Evolutionary conservation across 2,888 invertebrate genomes (phyloP), one percentile per base, ranked within the genome.

Genomic region (Elmis aenea): DNA sequence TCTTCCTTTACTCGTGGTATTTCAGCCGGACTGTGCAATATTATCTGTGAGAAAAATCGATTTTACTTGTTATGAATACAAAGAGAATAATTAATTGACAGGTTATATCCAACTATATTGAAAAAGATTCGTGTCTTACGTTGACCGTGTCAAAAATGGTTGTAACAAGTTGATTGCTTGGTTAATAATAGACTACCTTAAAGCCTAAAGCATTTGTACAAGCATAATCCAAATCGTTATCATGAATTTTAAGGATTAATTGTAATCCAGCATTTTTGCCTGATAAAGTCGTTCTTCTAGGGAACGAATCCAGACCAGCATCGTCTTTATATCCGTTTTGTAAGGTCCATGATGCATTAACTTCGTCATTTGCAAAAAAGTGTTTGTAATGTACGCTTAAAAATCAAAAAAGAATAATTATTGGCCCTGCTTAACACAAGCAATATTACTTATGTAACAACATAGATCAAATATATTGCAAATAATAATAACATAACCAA

Each of bases 341-440:
- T 23, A 83, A 67, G 44, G 69, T 75, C 85, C 84, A 84, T 10
- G n/a, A n/a, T n/a, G n/a, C n/a, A n/a, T n/a, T n/a, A n/a, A n/a
- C n/a, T n/a, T n/a, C n/a, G n/a, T n/a, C n/a, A n/a, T n/a, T n/a
- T n/a, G n/a, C n/a, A n/a, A n/a, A n/a, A n/a, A n/a, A n/a, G n/a
- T n/a, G n/a, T n/a, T n/a, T n/a, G n/a, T n/a, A n/a, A n/a, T n/a
- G n/a, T n/a, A n/a, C n/a, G n/a, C n/a, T n/a, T n/a, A n/a, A n/a
- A n/a, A n/a, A n/a, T n/a, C n/a, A n/a, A n/a, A n/a, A n/a, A n/a
- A n/a, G n/a, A n/a, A n/a, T n/a, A n/a, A n/a, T n/a, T n/a, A n/a
- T n/a, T n/a, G n/a, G n/a, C n/a, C n/a, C n/a, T n/a, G n/a, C n/a
- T n/a, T n/a, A n/a, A n/a, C n/a, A n/a, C n/a, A n/a, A n/a, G n/a